phyloP scores from a whole-genome alignment of 2,113 vertebrate species.

The Monopterus albus region DNA sequence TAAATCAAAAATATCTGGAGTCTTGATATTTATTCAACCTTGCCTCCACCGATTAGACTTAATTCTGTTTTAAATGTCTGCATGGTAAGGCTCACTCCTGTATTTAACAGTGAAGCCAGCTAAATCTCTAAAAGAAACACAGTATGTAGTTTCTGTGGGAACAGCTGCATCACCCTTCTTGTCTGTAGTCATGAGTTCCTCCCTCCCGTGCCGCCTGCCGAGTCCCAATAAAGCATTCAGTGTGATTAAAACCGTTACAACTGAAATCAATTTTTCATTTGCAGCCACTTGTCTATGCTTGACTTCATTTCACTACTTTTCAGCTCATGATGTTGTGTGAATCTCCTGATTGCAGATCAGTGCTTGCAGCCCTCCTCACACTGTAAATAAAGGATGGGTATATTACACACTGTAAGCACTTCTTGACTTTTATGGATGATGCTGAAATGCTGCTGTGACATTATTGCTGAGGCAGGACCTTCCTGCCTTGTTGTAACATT shows the following conservation, averaged over 20 bases:
- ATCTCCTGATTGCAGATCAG: constrained; percentile 67
- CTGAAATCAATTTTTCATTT: constrained; percentile 61
- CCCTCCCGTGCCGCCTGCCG: constrained; percentile 32
- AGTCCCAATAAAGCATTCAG: constrained; percentile 25
- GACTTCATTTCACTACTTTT: constrained; percentile 44
- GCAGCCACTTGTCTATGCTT: constrained; percentile 40
- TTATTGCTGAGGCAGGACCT: constrained; percentile 63
- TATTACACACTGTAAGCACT: constrained; percentile 71
- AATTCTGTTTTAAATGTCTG: not conserved
- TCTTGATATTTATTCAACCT: too few relatives aligned
- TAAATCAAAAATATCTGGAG: too few relatives aligned
- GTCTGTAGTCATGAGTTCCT: constrained; percentile 36
- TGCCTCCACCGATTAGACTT: too few relatives aligned
- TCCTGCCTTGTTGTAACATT: constrained; percentile 44
- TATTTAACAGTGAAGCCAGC: not conserved
- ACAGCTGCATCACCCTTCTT: constrained; percentile 18
- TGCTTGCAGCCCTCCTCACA: constrained; percentile 25
- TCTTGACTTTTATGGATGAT: constrained; percentile 74
- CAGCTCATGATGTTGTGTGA: constrained; percentile 41
- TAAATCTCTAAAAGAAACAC: not conserved
- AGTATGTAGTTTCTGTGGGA: constrained; percentile 48
- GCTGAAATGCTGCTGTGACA: constrained; percentile 48
- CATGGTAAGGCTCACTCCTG: too few relatives aligned
- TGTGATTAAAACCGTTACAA: constrained; percentile 58
- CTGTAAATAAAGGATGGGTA: constrained; percentile 61